Base-by-base conservation (phyloP, 2,888 invertebrate genomes). In the Ormyrus rosae region DNA sequence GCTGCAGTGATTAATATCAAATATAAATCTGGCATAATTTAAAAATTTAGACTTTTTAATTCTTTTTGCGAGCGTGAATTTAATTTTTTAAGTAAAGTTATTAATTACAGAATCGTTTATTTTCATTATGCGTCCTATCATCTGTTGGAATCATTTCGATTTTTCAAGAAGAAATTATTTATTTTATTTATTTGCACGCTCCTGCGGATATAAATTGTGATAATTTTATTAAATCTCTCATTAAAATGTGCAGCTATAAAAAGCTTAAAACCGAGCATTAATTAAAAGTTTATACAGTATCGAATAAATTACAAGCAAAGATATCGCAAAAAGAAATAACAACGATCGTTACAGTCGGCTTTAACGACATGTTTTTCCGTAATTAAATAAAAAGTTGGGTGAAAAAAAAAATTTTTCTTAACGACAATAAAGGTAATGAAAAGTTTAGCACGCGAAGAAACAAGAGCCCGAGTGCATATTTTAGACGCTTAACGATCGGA, bases 231-330 rank as follows among this genome's bases (percentile, higher is more conserved):
- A 53, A 73, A 64, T 0, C n/a, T 6, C 55, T 48, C 11, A 56
- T 65, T 53, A 63, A 34, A 72, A 53, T 63, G 45, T 53, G 65
- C 5, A 64, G 48, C 45, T 8, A 5, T 50, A 48, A 11, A 11
- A 34, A 19, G 55, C 46, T 48, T 48, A 34, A 50, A 56, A 73
- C 56, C 56, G 56, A 65, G 51, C 56, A 71, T 2, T 71, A 61
- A 73, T 73, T 65, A 73, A 73, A 65, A 65, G 56, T 73, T 73
- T 73, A 73, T 73, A 11, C 53, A 48, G 48, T 9, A 19, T 65
- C 6, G 19, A n/a, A 73, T 73, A 73, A 65, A 65, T 73, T 73
- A 63, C 48, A 65, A 73, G 67, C 55, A 65, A 73, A 50, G 34
- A 64, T 64, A 65, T 48, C 56, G 53, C 56, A 48, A 73, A 65